Conservation (phyloP, 2,888 invertebrate species). For the Diachrysia chrysitis region DNA sequence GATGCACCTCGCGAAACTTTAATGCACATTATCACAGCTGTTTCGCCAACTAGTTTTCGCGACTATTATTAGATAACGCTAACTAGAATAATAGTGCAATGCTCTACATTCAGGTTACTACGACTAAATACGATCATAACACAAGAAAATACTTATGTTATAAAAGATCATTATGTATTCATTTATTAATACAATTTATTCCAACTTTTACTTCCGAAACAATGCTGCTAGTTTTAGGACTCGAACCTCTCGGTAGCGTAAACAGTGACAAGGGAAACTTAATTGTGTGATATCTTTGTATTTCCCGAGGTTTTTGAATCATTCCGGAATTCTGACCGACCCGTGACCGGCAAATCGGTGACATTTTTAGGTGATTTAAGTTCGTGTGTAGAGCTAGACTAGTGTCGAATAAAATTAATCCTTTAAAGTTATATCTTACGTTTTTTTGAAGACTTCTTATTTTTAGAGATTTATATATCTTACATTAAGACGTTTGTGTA, state of each 20-base stretch:
- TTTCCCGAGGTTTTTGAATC: conserved; percentile 4
- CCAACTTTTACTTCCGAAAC: not conserved
- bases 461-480: not conserved
- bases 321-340: conserved; percentile 4
- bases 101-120: conserved; percentile 32
- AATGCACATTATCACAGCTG: conserved; percentile 60
- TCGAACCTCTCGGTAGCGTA: not conserved
- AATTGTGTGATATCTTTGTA: conserved; percentile 3
- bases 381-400: not conserved
- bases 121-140: conserved; percentile 27
- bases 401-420: not conserved
- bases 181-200: not conserved
- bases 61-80: conserved; percentile 58
- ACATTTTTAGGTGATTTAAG: conserved; percentile 4
- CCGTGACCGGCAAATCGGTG: conserved; percentile 1
- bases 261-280: conserved; percentile 4
- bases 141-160: too few relatives aligned
- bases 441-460: not conserved
- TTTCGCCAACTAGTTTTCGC: conserved; percentile 60
- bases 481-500: too few relatives aligned
- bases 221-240: not conserved
- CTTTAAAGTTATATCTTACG: not conserved
- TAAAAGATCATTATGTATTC: too few relatives aligned
- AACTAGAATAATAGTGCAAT: conserved; percentile 52
- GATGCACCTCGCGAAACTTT: conserved; percentile 39